Base-by-base conservation (phyloP, 2,888 invertebrate genomes). In the Latrodectus elegans region DNA sequence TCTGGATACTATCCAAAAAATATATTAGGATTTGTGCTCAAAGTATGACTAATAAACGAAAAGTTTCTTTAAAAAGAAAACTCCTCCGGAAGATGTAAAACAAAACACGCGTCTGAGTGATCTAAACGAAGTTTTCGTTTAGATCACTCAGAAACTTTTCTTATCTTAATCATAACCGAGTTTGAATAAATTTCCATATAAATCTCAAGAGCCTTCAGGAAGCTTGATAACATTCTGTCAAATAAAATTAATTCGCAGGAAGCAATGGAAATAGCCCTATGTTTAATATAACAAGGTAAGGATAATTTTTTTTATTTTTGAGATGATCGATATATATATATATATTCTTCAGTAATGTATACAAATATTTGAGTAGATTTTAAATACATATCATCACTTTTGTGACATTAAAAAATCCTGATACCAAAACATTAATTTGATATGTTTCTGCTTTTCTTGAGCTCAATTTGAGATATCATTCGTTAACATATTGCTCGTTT, bases 1-100 rank as follows among this genome's bases (percentile, higher is more conserved):
- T 68, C 22, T 68, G 67, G 67, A 17, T 4, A 17, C n/a, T 68
- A 17, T 68, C 67, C 67, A 68, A 68, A n/a, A 22, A 68, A 22
- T 22, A 68, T 22, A 22, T 68, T 26, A 8, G 8, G 17, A 17
- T 68, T 22, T 17, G 22, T 68, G 26, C 22, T 12, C 12, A 22
- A 12, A 38, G 22, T 68, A 68, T 26, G 22, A 68, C 8, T 11
- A 26, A 17, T 17, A 68, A 67, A 6, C 38, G 38, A 38, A 38
- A 38, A 38, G 38, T 38, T 4, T 6, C 6, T 38, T 60, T 60
- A 60, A 60, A 60, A n/a, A 60, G 60, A n/a, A 60, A 12, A 15
- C n/a, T 60, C n/a, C 60, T 60, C 60, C n/a, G 60, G 12, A 60
- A 60, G 12, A 60, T 15, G n/a, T 60, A 15, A n/a, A 60, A n/a